phyloP scores from a whole-genome alignment of 2,797 vertebrate genomes.

The Lepus oiostolus region DNA sequence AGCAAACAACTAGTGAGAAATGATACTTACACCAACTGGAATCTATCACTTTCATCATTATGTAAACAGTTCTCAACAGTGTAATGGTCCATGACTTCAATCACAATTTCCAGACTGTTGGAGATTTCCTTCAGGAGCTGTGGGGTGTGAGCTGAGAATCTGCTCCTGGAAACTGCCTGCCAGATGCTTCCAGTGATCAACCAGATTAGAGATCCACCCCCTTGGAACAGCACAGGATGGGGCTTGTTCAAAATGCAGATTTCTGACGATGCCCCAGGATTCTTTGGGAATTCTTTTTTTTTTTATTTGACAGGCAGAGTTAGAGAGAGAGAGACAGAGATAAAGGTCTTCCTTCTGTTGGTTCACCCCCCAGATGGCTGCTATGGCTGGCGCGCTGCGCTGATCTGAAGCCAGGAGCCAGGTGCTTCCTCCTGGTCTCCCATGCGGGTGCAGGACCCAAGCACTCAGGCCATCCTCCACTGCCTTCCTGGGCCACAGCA shows the following conservation, averaged over 20 bases:
- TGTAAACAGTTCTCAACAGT: slow-evolving; percentile 37
- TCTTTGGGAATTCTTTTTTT: neutral
- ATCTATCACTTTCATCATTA: slow-evolving; percentile 9
- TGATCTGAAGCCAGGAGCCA: too few relatives aligned
- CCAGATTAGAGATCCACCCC: neutral
- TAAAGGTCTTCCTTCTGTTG: too few relatives aligned
- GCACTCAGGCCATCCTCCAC: too few relatives aligned
- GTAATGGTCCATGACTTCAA: neutral
- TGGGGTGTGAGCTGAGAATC: slow-evolving; percentile 10
- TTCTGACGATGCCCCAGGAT: neutral
- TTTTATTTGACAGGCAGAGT: too few relatives aligned
- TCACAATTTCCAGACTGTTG: neutral
- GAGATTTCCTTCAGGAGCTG: neutral
- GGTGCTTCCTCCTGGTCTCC: too few relatives aligned
- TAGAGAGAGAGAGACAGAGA: too few relatives aligned
- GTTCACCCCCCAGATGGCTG: too few relatives aligned
- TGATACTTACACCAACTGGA: neutral
- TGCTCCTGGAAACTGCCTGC: neutral
- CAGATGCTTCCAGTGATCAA: slow-evolving; percentile 2
- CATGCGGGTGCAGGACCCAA: too few relatives aligned
- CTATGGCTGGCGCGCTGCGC: too few relatives aligned
- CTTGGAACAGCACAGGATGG: neutral
- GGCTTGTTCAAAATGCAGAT: slow-evolving; percentile 6
- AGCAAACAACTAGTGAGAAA: slow-evolving; percentile 60
- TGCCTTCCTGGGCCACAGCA: too few relatives aligned